A percentile compares a stretch with the other conserved stretches of the same genome.
Evolutionary conservation across 2,888 invertebrate genomes (phyloP).

Genomic region (Tipula unca): DNA sequence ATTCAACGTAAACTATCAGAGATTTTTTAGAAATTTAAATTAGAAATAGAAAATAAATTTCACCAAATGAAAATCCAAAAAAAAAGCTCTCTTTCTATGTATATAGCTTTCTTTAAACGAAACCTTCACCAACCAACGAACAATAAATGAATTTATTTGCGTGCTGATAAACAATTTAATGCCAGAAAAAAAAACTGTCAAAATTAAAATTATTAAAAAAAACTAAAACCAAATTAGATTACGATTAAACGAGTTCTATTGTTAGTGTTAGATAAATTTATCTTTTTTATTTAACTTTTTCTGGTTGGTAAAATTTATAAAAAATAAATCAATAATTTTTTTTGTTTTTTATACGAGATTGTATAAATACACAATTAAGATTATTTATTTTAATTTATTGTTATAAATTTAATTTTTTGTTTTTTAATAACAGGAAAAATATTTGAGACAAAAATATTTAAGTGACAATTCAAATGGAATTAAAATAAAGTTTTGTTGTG

Average conservation of each 20-base stretch:
- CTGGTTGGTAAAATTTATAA: neutral
- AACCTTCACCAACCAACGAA: neutral
- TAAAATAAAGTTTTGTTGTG: neutral
- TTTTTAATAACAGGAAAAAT: neutral
- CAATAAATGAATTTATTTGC: neutral
- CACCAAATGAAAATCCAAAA: too few relatives aligned
- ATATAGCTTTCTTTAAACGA: too few relatives aligned
- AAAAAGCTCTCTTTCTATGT: too few relatives aligned
- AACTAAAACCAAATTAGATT: neutral
- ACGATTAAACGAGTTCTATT: neutral
- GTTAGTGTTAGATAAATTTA: neutral
- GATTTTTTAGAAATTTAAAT: too few relatives aligned
- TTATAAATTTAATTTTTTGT: neutral
- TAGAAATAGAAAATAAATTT: too few relatives aligned
- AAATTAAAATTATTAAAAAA: neutral
- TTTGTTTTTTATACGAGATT: neutral
- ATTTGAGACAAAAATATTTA: neutral
- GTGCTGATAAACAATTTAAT: neutral
- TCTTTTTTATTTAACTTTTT: neutral
- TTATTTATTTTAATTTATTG: neutral
- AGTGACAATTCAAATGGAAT: neutral
- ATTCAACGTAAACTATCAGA: too few relatives aligned
- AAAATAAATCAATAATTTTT: neutral
- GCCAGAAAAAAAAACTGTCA: neutral
- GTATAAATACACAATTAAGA: neutral